Evolutionary conservation across 1,140 invertebrate genomes (phyloP), one percentile per base, ranked within the genome.

Genomic region (Fopius arisanus): DNA sequence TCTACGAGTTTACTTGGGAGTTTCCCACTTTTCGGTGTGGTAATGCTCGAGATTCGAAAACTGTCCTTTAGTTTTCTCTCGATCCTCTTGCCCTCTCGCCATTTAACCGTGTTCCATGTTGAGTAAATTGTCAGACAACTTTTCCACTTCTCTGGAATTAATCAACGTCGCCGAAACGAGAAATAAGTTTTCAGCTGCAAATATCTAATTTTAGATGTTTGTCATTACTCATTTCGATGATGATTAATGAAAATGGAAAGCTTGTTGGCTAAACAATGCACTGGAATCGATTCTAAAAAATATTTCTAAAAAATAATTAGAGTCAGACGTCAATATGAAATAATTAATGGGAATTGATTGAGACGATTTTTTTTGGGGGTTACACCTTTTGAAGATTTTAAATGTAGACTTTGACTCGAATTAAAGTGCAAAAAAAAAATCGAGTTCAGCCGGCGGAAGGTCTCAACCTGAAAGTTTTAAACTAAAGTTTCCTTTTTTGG

Each of bases 41-140:
- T 65, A 59, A 59, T 3, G 23, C 21, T 59, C 21, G 62, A 67
- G 33, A 67, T 67, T 67, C 66, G 66, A 41, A 67, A 67, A 59
- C 54, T 59, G 54, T 59, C 54, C 54, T 26, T 12, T 28, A 59
- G 21, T 59, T 59, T 59, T 59, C 54, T 28, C 54, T 12, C 19
- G 21, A 48, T 0, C 43, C n/a, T n/a, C 43, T 19, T n/a, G 14
- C 7, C 43, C 43, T n/a, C 9, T 19, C 14, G 1, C 43, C 43
- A 26, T 26, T 28, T 59, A 23, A 59, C 54, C 23, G 54, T 59
- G 19, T 26, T 14, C 54, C 23, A 28, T 59, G 54, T 59, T 59
- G 54, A 12, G 14, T 23, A 59, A 59, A 59, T 59, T 59, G 19
- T 59, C 54, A 67, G 12, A 62, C 62, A 65, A 65, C 29, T 65